These are phyloP conservation scores for Dreissena rostriformis DNA, from an alignment of 1,140 invertebrate species.

Conservation along the genomic window DNA sequence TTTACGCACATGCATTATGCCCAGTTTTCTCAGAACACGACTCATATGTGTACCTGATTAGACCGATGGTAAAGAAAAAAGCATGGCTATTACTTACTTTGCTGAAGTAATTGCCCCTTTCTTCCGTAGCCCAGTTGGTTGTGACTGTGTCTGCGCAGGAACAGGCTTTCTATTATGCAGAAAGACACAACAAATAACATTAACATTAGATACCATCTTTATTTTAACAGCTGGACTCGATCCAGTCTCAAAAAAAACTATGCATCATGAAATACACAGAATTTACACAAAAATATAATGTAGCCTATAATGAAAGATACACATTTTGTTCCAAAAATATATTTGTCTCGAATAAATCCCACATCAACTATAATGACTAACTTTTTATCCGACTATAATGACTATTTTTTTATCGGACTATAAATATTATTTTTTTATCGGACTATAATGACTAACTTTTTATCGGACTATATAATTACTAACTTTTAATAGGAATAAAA, in stretches of 20 bases:
- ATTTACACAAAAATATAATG: too few relatives aligned
- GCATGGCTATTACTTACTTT: constrained; percentile 55
- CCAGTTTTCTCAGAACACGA: neutral
- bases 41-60: neutral
- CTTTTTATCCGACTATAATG: too few relatives aligned
- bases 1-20: neutral
- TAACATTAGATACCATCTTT: too few relatives aligned
- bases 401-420: neutral
- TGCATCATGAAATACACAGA: too few relatives aligned
- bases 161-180: constrained; percentile 38
- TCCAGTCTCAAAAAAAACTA: too few relatives aligned
- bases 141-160: constrained; percentile 52
- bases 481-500: too few relatives aligned
- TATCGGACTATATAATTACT: too few relatives aligned
- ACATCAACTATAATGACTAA: too few relatives aligned
- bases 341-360: neutral
- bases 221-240: too few relatives aligned
- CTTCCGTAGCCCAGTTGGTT: constrained; percentile 61
- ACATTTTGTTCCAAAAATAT: neutral
- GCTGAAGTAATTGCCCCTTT: constrained; percentile 66
- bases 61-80: neutral
- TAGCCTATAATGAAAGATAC: too few relatives aligned
- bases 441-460: constrained; percentile 70
- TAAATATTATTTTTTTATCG: neutral
- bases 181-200: neutral